These are phyloP conservation scores for Ditylenchus dipsaci DNA, from an alignment of 1,140 invertebrate genomes.

Conservation along the genomic window DNA sequence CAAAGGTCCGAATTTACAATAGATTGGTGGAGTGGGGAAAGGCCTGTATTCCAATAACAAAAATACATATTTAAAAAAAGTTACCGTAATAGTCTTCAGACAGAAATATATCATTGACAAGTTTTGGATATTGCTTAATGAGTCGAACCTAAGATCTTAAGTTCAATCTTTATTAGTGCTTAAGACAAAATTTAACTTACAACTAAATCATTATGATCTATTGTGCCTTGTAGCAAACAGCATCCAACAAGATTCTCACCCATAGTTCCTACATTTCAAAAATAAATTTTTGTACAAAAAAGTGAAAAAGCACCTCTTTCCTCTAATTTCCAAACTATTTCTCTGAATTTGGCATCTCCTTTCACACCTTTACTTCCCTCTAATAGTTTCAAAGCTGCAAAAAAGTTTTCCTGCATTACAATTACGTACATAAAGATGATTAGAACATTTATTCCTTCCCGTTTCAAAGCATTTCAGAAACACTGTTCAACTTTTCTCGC, in stretches of 20 bases:
- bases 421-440: too few relatives aligned
- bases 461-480: too few relatives aligned
- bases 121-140: conserved; percentile 81
- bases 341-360: conserved; percentile 67
- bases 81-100: conserved; percentile 92
- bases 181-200: neutral
- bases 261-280: conserved; percentile 70
- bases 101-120: conserved; percentile 92
- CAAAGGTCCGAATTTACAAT: conserved; percentile 95
- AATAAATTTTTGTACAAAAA: conserved; percentile 1
- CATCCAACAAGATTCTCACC: conserved; percentile 89
- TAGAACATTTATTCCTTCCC: too few relatives aligned
- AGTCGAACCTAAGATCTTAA: conserved; percentile 72
- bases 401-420: too few relatives aligned
- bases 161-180: too few relatives aligned
- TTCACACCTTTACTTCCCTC: conserved; percentile 62
- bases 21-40: conserved; percentile 75
- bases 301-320: conserved; percentile 64
- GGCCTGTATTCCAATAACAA: conserved; percentile 55
- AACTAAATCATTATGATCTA: neutral
- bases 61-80: neutral
- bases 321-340: conserved; percentile 85
- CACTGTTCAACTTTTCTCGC: too few relatives aligned
- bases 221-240: conserved; percentile 77
- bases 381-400: conserved; percentile 50